These are phyloP conservation scores for Heterodera filipjevi DNA, from an alignment of 2,888 invertebrate species.

Conservation along the genomic window DNA sequence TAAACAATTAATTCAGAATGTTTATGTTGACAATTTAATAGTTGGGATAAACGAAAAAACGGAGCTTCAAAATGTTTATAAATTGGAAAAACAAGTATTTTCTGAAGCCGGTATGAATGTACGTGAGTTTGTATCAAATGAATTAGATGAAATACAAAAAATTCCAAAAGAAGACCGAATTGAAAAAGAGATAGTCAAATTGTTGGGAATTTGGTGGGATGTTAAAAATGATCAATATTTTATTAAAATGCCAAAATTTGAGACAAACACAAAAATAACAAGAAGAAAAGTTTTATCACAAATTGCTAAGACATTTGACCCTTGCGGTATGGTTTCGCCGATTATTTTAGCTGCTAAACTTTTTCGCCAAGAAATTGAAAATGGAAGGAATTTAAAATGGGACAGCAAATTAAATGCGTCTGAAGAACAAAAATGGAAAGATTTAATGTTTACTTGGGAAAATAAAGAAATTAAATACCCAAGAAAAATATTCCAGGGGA, in stretches of 20 bases:
- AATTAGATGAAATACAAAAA: not conserved
- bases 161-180: not conserved
- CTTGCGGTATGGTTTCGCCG: not conserved
- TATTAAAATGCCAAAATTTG: not conserved
- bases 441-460: too few relatives aligned
- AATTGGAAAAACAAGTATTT: slow-evolving; percentile 37
- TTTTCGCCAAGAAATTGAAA: not conserved
- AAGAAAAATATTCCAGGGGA: too few relatives aligned
- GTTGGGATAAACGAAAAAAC: not conserved
- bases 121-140: slow-evolving; percentile 35
- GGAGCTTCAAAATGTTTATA: slow-evolving; percentile 21
- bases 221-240: not conserved
- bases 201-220: slow-evolving; percentile 27
- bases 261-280: not conserved
- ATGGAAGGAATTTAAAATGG: not conserved
- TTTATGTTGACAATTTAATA: slow-evolving; percentile 46
- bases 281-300: not conserved
- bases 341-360: not conserved
- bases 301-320: not conserved
- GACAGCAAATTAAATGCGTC: too few relatives aligned
- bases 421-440: too few relatives aligned
- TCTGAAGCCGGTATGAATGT: slow-evolving; percentile 37
- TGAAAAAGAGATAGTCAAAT: slow-evolving; percentile 11
- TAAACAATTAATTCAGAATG: slow-evolving; percentile 28
- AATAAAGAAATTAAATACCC: too few relatives aligned